A percentile compares a stretch with the other conserved stretches of the same genome.
phyloP scores from a whole-genome alignment of 92 coral and sea anemone genomes.

The Desmophyllum pertusum region DNA sequence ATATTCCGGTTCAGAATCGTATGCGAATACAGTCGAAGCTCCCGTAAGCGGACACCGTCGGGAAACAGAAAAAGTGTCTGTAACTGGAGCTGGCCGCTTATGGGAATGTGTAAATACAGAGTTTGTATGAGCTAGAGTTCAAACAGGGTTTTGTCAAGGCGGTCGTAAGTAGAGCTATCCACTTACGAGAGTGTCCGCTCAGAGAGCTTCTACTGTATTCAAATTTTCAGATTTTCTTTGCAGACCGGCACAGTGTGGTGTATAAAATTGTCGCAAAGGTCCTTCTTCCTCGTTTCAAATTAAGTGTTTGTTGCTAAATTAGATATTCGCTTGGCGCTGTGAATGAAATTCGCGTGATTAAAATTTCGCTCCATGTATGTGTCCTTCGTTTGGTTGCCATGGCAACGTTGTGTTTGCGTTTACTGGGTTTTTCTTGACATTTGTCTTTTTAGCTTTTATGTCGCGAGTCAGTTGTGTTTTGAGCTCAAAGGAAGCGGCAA shows the following conservation, averaged over 20 bases:
- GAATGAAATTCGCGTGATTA: conserved; percentile 6
- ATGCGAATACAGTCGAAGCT: too few relatives aligned
- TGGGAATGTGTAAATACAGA: too few relatives aligned
- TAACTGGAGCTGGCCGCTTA: too few relatives aligned
- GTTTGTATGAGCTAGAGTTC: too few relatives aligned
- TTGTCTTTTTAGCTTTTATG: not conserved
- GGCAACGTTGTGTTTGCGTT: not conserved
- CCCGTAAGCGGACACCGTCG: too few relatives aligned
- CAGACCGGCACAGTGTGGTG: not conserved
- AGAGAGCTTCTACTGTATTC: too few relatives aligned
- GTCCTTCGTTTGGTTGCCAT: conserved; percentile 18
- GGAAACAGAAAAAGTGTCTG: too few relatives aligned
- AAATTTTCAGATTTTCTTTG: not conserved
- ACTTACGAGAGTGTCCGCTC: too few relatives aligned
- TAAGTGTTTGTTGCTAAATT: not conserved
- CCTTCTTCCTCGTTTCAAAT: not conserved
- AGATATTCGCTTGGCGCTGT: not conserved
- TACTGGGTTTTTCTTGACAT: not conserved
- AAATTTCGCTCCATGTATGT: not conserved
- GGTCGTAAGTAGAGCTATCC: too few relatives aligned
- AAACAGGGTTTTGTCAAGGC: too few relatives aligned
- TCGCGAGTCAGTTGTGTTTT: too few relatives aligned
- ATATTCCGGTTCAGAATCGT: not conserved
- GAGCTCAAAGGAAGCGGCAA: not conserved
- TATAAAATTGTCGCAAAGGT: not conserved